A percentile compares a stretch with the other conserved stretches of the same genome.
These are phyloP conservation scores for Crossaster papposus DNA, from an alignment of 53 echinoderm and acorn worm species.

Conservation along the genomic window DNA sequence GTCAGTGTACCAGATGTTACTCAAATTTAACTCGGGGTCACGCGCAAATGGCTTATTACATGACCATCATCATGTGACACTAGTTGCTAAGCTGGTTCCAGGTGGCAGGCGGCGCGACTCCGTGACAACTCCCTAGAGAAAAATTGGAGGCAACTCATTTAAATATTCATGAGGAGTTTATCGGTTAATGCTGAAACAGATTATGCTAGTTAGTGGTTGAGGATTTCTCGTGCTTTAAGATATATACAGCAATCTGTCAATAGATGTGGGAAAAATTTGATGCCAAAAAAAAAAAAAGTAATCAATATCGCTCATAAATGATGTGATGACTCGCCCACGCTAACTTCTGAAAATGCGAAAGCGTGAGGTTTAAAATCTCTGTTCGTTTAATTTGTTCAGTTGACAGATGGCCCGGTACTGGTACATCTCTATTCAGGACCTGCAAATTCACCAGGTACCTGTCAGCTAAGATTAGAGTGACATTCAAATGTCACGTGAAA, in stretches of 20 bases:
- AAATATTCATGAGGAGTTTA: not conserved
- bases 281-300: no score
- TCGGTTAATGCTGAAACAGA: not conserved
- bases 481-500: not conserved
- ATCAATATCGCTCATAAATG: no score
- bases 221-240: not conserved
- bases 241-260: not conserved
- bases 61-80: not conserved
- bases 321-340: not conserved
- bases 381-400: not conserved
- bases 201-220: not conserved
- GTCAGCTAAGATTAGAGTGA: not conserved
- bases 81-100: not conserved
- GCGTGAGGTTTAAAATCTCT: not conserved
- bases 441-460: not conserved
- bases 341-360: constrained; percentile 14
- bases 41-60: no score
- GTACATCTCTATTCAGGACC: not conserved
- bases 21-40: no score
- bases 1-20: no score
- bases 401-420: not conserved
- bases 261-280: no score
- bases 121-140: not conserved
- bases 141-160: not conserved
- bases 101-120: not conserved